Base-by-base conservation (phyloP, 1,140 invertebrate genomes). In the Gryllus bimaculatus region DNA sequence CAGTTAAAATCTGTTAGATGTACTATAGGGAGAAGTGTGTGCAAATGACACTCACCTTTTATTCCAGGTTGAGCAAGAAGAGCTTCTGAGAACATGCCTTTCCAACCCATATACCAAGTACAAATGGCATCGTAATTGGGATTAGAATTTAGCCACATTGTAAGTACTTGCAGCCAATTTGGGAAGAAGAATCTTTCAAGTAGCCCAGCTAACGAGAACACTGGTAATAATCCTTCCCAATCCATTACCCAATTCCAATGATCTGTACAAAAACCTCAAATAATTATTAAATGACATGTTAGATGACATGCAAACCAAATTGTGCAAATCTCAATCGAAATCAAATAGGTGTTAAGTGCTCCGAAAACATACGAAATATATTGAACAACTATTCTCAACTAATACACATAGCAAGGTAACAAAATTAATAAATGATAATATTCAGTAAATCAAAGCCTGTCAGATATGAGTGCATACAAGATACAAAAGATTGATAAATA, bases 41-140 rank as follows among this genome's bases (percentile, higher is more conserved):
- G 26, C 26, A 1, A 39, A 39, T 39, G 26, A 79, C 75, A 78
- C 73, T 83, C 83, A 92, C 91, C 92, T 88, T 93, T 93, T 13
- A 96, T 88, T 48, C 86, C 83, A 0, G 92, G 91, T 83, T 95
- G 91, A 0, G 86, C 85, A 8, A 93, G 81, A 15, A 96, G 84
- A 54, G 90, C 86, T 21, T 91, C 90, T 49, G 91, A 91, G 48
- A 97, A 86, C 87, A 94, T 90, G 8, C 89, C 86, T 85, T 96
- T 95, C 96, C 96, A 98, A 18, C 94, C 94, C 48, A 90, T 89
- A 84, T 95, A 97, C 96, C 96, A 97, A 73, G 92, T 91, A 0
- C 91, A 92, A 0, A 97, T 91, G 87, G 97, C 93, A 21, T 93
- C 90, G 84, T 93, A 96, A 85, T 94, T 92, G 0, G 93, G 93